Conservation (phyloP, 2,888 invertebrate genomes). For the Melipona bicolor region DNA sequence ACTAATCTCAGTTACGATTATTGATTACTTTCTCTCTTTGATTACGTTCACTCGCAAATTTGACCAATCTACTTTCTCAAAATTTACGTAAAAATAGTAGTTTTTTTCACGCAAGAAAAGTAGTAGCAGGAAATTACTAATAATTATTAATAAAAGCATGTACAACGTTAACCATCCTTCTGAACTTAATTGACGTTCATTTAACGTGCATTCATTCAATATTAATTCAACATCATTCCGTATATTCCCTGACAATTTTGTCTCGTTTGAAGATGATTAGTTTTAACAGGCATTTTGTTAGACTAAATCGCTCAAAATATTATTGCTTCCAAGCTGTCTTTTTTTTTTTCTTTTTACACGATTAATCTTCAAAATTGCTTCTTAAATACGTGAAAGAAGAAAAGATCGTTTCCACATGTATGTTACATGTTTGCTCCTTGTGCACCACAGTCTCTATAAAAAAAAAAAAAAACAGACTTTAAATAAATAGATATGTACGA, state of each 20-base stretch:
- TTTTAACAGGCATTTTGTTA: slow-evolving; percentile 15
- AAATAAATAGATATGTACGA: neutral
- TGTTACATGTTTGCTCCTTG: neutral
- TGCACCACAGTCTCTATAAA: neutral
- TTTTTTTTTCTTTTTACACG: neutral
- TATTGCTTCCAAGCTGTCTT: neutral
- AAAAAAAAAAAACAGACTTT: neutral
- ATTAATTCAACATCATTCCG: slow-evolving; percentile 16
- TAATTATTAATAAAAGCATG: slow-evolving; percentile 68
- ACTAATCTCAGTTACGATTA: slow-evolving; percentile 35
- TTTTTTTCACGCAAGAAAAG: slow-evolving; percentile 22
- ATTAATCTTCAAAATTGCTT: neutral
- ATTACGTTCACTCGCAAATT: neutral
- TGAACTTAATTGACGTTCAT: slow-evolving; percentile 49
- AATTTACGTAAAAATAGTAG: slow-evolving; percentile 27
- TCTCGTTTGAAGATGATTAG: slow-evolving; percentile 12
- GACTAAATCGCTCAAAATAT: neutral
- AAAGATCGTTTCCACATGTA: neutral
- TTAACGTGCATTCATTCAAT: slow-evolving; percentile 23
- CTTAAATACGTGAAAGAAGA: neutral
- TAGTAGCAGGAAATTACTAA: slow-evolving; percentile 73
- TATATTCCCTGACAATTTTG: slow-evolving; percentile 22
- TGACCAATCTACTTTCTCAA: neutral
- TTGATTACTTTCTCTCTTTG: neutral
- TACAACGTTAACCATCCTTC: slow-evolving; percentile 34